Evolutionary conservation across 2,888 invertebrate species (phyloP), one percentile per base, ranked within the genome.

Genomic region (Synergus umbraculus): DNA sequence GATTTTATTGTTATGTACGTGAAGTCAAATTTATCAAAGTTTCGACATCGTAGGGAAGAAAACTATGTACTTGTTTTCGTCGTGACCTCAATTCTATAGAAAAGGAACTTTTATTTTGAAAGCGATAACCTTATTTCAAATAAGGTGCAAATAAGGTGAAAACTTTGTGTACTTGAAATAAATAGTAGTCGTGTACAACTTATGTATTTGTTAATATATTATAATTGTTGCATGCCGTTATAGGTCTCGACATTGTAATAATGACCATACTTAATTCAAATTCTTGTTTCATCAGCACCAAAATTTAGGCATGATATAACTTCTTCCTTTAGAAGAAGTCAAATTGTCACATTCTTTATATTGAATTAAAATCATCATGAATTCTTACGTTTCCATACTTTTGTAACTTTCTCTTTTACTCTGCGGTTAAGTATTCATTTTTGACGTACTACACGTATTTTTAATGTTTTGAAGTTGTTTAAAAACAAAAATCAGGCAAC

Each of bases 41-140:
- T 49, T 73, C 49, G 49, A 49, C 49, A 73, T 41, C 18, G 4
- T 29, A 8, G 12, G 54, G 49, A 73, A 22, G 54, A 49, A 49
- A 69, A 49, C n/a, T 73, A 29, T 13, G 43, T 67, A 73, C 69
- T 73, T 54, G 69, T 73, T 73, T 54, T 54, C 18, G 54, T 73
- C 73, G 18, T 73, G 73, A 73, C 73, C 73, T 18, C 73, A 41
- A 73, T 73, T 54, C 54, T 54, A 29, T 29, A 73, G 54, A 41
- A 73, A 54, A 73, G 73, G 73, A 54, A 49, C 37, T 37, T 49
- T 73, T 73, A 73, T 58, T 73, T 54, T 54, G 63, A 63, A 63
- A 22, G 63, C 29, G 29, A 29, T 63, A 63, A 63, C 29, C 29
- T 63, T 63, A 29, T 13, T 63, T 63, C 1, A 63, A 29, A 63